A percentile compares a stretch with the other conserved stretches of the same genome.
These are phyloP conservation scores for Gavialis gangeticus DNA, from an alignment of 2,113 vertebrate genomes.

Conservation along the genomic window DNA sequence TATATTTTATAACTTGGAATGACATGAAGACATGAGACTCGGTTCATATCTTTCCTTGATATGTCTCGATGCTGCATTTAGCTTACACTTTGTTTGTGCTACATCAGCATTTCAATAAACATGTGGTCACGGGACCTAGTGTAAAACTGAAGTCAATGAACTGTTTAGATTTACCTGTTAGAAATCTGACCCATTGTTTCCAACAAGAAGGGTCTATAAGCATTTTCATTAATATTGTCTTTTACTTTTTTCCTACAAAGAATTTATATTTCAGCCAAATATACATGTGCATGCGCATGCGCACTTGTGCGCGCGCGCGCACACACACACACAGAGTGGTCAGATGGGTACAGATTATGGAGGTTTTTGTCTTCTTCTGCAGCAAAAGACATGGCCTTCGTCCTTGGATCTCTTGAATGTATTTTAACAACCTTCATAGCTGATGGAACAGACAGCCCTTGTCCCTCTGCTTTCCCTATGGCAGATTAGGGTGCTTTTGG, in stretches of 20 bases:
- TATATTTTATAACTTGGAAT: slow-evolving; percentile 17
- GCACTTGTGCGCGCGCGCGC: no score
- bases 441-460: no score
- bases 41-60: slow-evolving; percentile 40
- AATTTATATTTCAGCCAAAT: slow-evolving; percentile 28
- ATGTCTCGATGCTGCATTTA: slow-evolving; percentile 19
- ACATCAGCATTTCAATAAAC: slow-evolving; percentile 23
- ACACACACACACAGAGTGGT: no score
- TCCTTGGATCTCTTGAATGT: no score
- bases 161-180: not conserved
- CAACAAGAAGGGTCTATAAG: not conserved
- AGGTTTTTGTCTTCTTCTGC: no score
- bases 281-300: no score
- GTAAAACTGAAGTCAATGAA: not conserved
- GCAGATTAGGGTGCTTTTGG: no score
- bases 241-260: not conserved
- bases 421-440: no score
- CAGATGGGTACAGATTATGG: no score
- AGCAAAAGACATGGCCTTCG: no score
- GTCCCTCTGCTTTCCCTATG: no score
- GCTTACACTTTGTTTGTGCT: slow-evolving; percentile 3
- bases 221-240: not conserved
- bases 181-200: slow-evolving; percentile 15
- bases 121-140: not conserved
- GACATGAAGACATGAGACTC: slow-evolving; percentile 14